Evolutionary conservation across 2,113 vertebrate species (phyloP).

Genomic region (Catharus fuscescens): DNA sequence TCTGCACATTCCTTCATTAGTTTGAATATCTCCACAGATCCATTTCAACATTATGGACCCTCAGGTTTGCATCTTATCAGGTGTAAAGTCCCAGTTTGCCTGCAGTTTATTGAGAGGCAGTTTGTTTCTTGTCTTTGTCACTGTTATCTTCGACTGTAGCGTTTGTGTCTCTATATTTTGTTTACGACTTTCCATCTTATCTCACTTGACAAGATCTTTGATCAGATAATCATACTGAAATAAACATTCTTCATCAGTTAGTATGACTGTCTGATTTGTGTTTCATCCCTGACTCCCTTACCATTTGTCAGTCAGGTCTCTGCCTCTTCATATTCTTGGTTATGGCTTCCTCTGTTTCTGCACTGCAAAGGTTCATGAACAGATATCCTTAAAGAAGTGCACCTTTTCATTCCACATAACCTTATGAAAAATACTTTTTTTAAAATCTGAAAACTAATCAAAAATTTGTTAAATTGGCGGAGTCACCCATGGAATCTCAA

Average conservation of each 20-base stretch:
- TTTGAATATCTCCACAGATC: background rate
- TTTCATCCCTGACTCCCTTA: background rate
- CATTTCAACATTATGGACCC: background rate
- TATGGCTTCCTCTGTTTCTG: background rate
- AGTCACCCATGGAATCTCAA: background rate
- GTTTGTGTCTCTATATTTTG: background rate
- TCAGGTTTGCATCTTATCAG: background rate
- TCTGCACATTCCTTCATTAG: background rate
- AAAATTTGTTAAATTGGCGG: background rate
- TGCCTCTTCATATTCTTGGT: background rate
- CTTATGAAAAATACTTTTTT: background rate
- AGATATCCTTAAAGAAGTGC: background rate
- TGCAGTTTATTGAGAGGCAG: background rate
- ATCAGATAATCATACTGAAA: background rate
- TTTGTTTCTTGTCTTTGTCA: background rate
- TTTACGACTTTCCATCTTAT: background rate
- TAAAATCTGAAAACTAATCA: background rate
- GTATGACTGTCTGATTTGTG: background rate
- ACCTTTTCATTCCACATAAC: background rate
- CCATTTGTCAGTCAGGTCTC: background rate
- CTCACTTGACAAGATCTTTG: background rate
- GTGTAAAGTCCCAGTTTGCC: background rate
- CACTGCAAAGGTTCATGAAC: background rate
- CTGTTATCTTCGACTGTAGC: background rate
- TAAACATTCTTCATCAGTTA: background rate